Percentiles rank a stretch among this genome's conserved stretches.
Conservation (phyloP, 2,797 vertebrate genomes). For the Leptatherina wallacei region DNA sequence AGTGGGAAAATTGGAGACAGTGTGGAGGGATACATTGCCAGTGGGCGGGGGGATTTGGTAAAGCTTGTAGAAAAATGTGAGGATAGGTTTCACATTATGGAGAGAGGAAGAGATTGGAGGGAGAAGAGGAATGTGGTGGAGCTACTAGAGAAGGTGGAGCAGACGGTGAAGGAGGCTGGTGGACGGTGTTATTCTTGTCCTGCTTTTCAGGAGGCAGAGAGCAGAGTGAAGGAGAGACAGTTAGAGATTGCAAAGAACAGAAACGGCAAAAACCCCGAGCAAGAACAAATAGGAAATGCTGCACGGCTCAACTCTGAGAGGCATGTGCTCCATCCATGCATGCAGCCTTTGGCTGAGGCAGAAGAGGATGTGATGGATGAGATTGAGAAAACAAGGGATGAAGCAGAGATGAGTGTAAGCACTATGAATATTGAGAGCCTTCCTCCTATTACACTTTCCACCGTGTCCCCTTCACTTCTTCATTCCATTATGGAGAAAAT, state of each 20-base stretch:
- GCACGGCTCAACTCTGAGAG: conserved; percentile 35
- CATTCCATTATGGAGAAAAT: conserved; percentile 63
- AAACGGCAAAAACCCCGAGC: conserved; percentile 25
- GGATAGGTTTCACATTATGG: conserved; percentile 82
- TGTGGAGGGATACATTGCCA: conserved; percentile 77
- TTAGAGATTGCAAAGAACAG: conserved; percentile 58
- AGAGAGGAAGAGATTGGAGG: conserved; percentile 22
- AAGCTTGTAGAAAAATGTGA: conserved; percentile 81
- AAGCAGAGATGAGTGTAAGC: conserved; percentile 73
- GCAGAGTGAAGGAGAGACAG: conserved; percentile 72
- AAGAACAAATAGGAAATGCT: conserved; percentile 9
- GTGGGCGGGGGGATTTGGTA: conserved; percentile 74
- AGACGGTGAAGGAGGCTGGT: conserved; percentile 76
- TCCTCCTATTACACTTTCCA: conserved; percentile 53
- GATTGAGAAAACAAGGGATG: conserved; percentile 70
- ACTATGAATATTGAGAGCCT: conserved; percentile 57
- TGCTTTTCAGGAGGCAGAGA: conserved; percentile 75
- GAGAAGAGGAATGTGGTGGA: conserved; percentile 50
- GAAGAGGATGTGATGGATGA: conserved; percentile 70
- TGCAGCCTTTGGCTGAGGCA: conserved; percentile 73
- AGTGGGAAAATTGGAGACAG: conserved; percentile 37
- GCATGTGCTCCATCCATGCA: conserved; percentile 28
- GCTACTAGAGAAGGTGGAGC: conserved; percentile 82
- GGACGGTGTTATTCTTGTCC: conserved; percentile 72
- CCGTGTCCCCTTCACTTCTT: conserved; percentile 67